Conservation (phyloP, 1,140 invertebrate genomes). For the Hermatobates lingyangjiaoensis region DNA sequence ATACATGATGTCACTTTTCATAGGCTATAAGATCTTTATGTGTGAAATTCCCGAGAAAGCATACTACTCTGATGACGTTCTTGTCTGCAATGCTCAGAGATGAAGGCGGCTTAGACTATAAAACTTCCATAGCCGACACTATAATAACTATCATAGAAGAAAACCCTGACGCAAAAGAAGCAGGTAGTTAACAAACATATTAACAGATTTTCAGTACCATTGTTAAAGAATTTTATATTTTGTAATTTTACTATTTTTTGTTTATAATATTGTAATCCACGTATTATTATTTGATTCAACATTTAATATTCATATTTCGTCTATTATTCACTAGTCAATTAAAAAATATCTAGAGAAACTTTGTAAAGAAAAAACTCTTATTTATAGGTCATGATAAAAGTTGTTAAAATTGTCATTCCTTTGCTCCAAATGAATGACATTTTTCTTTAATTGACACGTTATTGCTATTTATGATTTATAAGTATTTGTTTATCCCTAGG, state of each 20-base stretch:
- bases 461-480: background rate
- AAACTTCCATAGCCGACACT: constrained; percentile 94
- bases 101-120: constrained; percentile 95
- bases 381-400: no score
- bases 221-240: background rate
- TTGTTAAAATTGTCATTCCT: background rate
- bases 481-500: constrained; percentile 26
- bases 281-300: no score
- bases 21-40: constrained; percentile 55
- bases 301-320: background rate
- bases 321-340: background rate
- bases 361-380: no score
- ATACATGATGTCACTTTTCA: constrained; percentile 7
- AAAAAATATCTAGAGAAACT: no score
- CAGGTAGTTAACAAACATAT: constrained; percentile 30
- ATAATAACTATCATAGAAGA: constrained; percentile 96
- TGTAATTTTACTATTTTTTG: no score
- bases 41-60: constrained; percentile 92
- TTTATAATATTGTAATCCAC: no score
- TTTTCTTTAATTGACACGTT: background rate
- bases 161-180: constrained; percentile 87
- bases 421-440: no score
- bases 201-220: background rate
- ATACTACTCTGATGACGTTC: constrained; percentile 88
- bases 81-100: constrained; percentile 89